These are phyloP conservation scores for Myotis brandtii DNA, from an alignment of 2,113 vertebrate genomes.

Conservation along the genomic window DNA sequence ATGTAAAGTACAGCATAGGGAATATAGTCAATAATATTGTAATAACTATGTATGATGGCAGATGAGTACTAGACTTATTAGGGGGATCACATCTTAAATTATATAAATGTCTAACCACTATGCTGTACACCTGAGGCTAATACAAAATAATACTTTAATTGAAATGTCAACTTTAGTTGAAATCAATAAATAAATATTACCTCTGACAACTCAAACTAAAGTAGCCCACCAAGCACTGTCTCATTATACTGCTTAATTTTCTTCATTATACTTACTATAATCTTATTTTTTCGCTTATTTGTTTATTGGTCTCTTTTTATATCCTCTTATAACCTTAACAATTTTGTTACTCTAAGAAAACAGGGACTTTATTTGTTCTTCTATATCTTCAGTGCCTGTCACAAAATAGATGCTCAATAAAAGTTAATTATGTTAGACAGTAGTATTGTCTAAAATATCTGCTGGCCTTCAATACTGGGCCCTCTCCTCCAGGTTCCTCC, in stretches of 20 bases:
- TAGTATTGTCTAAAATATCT: neutral
- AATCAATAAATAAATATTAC: neutral
- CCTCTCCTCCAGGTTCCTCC: neutral
- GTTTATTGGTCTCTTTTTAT: neutral
- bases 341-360: neutral
- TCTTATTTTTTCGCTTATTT: neutral
- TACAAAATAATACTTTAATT: neutral
- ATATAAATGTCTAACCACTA: neutral
- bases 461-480: neutral
- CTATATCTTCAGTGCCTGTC: neutral
- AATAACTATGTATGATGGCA: neutral
- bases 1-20: neutral
- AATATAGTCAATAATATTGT: neutral
- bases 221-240: neutral
- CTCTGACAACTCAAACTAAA: neutral
- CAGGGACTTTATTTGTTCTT: neutral
- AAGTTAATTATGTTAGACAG: neutral
- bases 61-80: neutral
- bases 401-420: neutral
- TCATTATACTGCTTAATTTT: neutral
- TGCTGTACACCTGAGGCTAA: neutral
- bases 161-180: neutral
- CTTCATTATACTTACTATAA: neutral
- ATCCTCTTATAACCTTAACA: neutral
- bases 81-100: neutral